A percentile compares a stretch with the other conserved stretches of the same genome.
Conservation (phyloP, 2,888 invertebrate genomes). For the Dusona sp. region DNA sequence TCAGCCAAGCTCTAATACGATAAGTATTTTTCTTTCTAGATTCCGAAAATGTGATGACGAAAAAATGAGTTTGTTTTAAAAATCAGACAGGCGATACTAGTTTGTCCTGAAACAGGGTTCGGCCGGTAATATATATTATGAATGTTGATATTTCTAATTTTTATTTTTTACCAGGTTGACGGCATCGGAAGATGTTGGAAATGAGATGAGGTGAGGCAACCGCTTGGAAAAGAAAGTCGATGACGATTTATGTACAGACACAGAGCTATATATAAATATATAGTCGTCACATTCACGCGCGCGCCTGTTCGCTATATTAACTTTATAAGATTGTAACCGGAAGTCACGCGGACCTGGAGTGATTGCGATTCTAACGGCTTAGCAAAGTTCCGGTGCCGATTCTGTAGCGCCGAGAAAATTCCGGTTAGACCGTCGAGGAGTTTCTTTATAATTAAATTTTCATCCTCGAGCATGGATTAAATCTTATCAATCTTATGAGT, state of each 20-base stretch:
- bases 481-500: slow-evolving; percentile 17
- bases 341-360: slow-evolving; percentile 64
- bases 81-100: too few relatives aligned
- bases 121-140: not conserved
- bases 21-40: too few relatives aligned
- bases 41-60: too few relatives aligned
- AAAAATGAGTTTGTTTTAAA: too few relatives aligned
- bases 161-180: not conserved
- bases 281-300: slow-evolving; percentile 3
- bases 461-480: not conserved
- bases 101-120: not conserved
- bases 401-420: slow-evolving; percentile 2
- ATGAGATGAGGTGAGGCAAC: slow-evolving; percentile 24
- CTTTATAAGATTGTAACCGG: slow-evolving; percentile 62
- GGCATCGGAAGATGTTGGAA: slow-evolving; percentile 31
- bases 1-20: too few relatives aligned
- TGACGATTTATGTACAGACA: slow-evolving; percentile 21
- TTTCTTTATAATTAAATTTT: not conserved
- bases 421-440: slow-evolving; percentile 28
- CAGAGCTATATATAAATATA: too few relatives aligned
- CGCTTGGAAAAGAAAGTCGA: slow-evolving; percentile 65
- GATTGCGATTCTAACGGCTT: slow-evolving; percentile 67
- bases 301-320: slow-evolving; percentile 18
- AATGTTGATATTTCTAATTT: slow-evolving; percentile 12
- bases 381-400: slow-evolving; percentile 60